Base-by-base conservation (phyloP, 2,113 vertebrate genomes). In the Vulpes vulpes region DNA sequence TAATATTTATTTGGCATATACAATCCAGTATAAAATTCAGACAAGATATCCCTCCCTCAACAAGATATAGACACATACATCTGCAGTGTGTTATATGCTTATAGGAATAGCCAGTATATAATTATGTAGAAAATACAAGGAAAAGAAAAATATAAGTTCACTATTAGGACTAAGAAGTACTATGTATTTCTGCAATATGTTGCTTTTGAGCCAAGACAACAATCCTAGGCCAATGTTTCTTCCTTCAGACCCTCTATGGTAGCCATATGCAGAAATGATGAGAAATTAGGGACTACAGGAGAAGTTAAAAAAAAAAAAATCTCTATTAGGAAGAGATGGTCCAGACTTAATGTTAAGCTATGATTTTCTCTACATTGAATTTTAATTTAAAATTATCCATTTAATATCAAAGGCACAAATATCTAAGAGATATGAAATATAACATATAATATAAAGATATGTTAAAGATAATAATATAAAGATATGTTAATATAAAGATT, bases 1-100 rank as follows among this genome's bases (percentile, higher is more conserved):
- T 84, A 15, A 92, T 88, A 91, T 64, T 88, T 38, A 49, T 76
- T 96, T 93, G 8, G 14, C 51, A 27, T 76, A 22, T 8, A 96
- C 49, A 96, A 74, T 84, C 71, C 51, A 57, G 8, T 30, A 80
- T 79, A 69, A 62, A 98, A 49, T 16, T 35, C 12, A 96, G 84
- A 0, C 1, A 73, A 32, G 12, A 71, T 49, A 73, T 59, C 53
- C n/a, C 25, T 20, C 14, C 19, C 43, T 43, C 1, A 59, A 65
- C 22, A 91, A 74, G 5, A 97, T 3, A 74, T 11, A 55, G 12
- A 86, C 16, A 76, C 38, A 73, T 2, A 92, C 17, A 62, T 79
- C 51, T 89, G 20, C 43, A 69, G 2, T 78, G 12, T 79, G 1
- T 81, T 91, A 30, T 35, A 43, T n/a, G n/a, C 38, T 59, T 81